Evolutionary conservation across 2,113 vertebrate genomes (phyloP), one percentile per base, ranked within the genome.

Genomic region (Tyto alba): DNA sequence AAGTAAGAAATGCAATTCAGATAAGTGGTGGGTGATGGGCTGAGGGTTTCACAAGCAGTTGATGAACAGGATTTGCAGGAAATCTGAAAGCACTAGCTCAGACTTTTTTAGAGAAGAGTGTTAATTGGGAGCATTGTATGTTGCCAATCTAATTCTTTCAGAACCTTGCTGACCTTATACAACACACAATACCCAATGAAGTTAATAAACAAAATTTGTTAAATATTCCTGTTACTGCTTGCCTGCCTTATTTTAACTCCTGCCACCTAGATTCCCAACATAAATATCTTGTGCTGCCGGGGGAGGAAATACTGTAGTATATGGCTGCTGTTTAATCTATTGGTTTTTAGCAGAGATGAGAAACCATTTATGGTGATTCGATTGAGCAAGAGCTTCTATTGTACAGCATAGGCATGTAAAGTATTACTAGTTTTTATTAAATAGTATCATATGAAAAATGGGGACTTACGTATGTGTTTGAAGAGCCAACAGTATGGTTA

Each of bases 1-100:
- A 99, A 98, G 99, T 99, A 97, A 97, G 97, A 91, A 95, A 90
- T 69, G 55, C 19, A 36, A 16, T 62, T 93, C 66, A 90, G 63
- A 90, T 81, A 63, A 90, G 72, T 57, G 40, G 53, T 93, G 84
- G 50, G 38, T 85, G 93, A 43, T 85, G 88, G 76, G 45, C 66
- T 80, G 71, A 76, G 34, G 34, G 52, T 86, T 96, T 96, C 80
- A 53, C 74, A 94, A 72, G 48, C 50, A 63, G 52, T 50, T 64
- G 80, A 67, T 77, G 55, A 91, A 71, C 85, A 92, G 79, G 80
- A 91, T 90, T 79, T 84, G 34, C 66, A 89, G 78, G 87, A 88
- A 78, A 71, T 78, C 50, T 88, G 75, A 79, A 89, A 91, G 82
- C 52, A 45, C 45, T 53, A 71, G 62, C 50, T 56, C n/a, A 92